phyloP scores from a whole-genome alignment of 2,113 vertebrate genomes.

The Tachysurus fulvidraco region DNA sequence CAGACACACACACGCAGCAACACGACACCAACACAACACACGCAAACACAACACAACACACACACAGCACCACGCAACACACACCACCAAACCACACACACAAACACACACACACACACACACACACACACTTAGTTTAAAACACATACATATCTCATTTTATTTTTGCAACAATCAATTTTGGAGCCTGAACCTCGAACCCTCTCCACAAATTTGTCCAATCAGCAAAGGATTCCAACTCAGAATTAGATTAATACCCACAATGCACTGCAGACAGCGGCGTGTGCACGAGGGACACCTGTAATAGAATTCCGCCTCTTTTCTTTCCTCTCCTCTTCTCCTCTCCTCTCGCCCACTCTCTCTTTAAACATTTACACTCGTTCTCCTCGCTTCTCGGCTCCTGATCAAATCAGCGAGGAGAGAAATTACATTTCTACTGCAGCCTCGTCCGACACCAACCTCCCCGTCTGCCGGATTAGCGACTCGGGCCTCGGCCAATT shows the following conservation, averaged over 20 bases:
- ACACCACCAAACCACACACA: no score
- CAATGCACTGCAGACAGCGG: conserved; percentile 78
- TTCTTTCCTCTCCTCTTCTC: conserved; percentile 33
- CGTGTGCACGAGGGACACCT: conserved; percentile 79
- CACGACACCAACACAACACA: no score
- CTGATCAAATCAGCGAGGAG: conserved; percentile 91
- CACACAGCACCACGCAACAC: no score
- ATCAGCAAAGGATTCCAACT: conserved; percentile 75
- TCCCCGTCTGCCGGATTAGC: conserved; percentile 91
- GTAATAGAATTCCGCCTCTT: conserved; percentile 87
- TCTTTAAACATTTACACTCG: conserved; percentile 91
- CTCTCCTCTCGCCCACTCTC: conserved; percentile 72
- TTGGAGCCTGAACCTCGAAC: conserved; percentile 64
- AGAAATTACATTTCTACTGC: conserved; percentile 96
- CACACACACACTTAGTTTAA: conserved; percentile 53
- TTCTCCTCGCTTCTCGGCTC: conserved; percentile 81
- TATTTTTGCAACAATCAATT: conserved; percentile 64
- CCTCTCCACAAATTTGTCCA: conserved; percentile 70
- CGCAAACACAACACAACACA: no score
- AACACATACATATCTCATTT: conserved; percentile 66
- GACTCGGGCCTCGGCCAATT: conserved; percentile 77
- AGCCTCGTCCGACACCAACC: conserved; percentile 82
- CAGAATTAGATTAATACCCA: conserved; percentile 87
- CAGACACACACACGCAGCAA: no score
- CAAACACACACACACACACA: not conserved